phyloP scores from a whole-genome alignment of 1,140 invertebrate genomes.

The Melanaphis sacchari region DNA sequence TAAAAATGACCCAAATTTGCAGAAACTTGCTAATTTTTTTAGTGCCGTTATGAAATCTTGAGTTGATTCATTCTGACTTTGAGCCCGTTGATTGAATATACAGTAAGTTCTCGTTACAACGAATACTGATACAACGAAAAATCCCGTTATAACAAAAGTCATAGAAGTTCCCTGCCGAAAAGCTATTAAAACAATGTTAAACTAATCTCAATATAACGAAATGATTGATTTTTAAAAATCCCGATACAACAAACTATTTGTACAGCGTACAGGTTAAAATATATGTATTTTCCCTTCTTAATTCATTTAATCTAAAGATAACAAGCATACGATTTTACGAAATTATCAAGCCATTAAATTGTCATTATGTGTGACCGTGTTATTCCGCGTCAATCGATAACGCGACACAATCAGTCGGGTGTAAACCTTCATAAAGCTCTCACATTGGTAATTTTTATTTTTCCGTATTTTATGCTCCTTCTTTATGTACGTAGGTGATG shows the following conservation, averaged over 20 bases:
- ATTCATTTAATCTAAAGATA: conserved; percentile 9
- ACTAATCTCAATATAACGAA: too few relatives aligned
- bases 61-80: neutral
- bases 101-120: conserved; percentile 1
- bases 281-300: conserved; percentile 1
- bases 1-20: neutral
- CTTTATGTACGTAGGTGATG: neutral
- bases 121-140: neutral
- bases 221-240: too few relatives aligned
- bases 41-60: neutral
- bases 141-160: neutral
- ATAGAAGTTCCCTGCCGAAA: neutral
- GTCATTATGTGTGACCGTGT: neutral
- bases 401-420: neutral
- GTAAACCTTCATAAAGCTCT: neutral
- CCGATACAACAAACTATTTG: too few relatives aligned
- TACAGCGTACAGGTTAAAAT: conserved; percentile 1
- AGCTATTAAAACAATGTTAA: too few relatives aligned
- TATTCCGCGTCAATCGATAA: conserved; percentile 10
- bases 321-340: neutral
- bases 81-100: neutral
- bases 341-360: conserved; percentile 12
- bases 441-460: neutral
- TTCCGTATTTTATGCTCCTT: neutral
- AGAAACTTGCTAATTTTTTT: neutral